Evolutionary conservation across 1,140 invertebrate genomes (phyloP).

Genomic region (Heliconius hewitsoni): DNA sequence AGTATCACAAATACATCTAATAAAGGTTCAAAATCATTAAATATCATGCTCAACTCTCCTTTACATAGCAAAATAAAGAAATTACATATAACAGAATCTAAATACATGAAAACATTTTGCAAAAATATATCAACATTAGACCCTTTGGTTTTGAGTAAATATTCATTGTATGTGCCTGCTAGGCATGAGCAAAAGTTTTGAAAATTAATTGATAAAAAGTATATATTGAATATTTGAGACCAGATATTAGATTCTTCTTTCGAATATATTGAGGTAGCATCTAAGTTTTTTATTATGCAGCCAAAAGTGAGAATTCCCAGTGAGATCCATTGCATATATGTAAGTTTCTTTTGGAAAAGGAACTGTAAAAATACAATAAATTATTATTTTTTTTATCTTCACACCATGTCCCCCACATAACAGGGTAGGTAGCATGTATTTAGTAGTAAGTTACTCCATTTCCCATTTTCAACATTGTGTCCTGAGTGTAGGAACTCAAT

Average conservation of each 20-base stretch:
- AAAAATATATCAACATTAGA: constrained; percentile 93
- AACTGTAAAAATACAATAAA: constrained; percentile 54
- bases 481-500: background rate
- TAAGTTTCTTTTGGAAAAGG: constrained; percentile 93
- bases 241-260: constrained; percentile 53
- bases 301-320: constrained; percentile 92
- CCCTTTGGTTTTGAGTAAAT: constrained; percentile 93
- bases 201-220: constrained; percentile 88
- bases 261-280: constrained; percentile 80
- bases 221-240: constrained; percentile 84
- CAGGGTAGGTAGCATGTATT: too few relatives aligned
- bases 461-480: too few relatives aligned
- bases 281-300: constrained; percentile 95
- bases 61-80: constrained; percentile 85
- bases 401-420: too few relatives aligned
- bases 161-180: constrained; percentile 98
- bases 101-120: constrained; percentile 98
- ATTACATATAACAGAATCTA: constrained; percentile 97
- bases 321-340: constrained; percentile 93
- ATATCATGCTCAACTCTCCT: constrained; percentile 83
- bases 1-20: constrained; percentile 87
- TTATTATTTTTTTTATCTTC: background rate
- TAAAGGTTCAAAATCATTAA: constrained; percentile 84
- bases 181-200: constrained; percentile 96
- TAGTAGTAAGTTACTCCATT: too few relatives aligned